Evolutionary conservation across 1,140 invertebrate genomes (phyloP), one percentile per base, ranked within the genome.

Genomic region (Drosophila lacertosa): DNA sequence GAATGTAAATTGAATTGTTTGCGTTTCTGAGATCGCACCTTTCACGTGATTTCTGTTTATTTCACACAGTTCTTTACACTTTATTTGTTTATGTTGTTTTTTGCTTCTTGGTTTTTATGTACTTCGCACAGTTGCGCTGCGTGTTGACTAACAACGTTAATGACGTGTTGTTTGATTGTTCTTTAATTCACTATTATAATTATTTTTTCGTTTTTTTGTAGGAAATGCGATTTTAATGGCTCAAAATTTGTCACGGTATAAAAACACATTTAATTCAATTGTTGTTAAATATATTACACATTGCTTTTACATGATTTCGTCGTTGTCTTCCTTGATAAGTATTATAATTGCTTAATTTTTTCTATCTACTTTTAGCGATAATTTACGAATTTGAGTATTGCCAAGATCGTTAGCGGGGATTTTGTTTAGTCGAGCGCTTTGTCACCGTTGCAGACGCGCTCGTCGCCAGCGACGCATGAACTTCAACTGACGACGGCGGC

Each of bases 401-500:
- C 48, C 55, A 45, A 39, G 62, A 75, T 72, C 69, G 63, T 73
- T 76, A 62, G 64, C 42, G 60, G 4, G 7, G 10, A 26, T 54
- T 47, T 42, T 33, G 18, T 5, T 7, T 18, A 11, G 5, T n/a
- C 0, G 18, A 39, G 29, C 39, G n/a, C n/a, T 54, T 65, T 42
- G 45, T 67, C 33, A 68, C 57, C 44, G 65, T 60, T 59, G 42
- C 44, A 54, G 35, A 72, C 68, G 62, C 68, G 68, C 62, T 51
- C 35, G 47, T 58, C 63, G 37, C 45, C 63, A 73, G 47, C 73
- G 73, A 73, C 73, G 73, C 69, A 63, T 73, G 57, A 76, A 76
- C 63, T 63, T 76, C 53, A 76, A 76, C 73, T 76, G 57, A 75
- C 33, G 32, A 15, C 35, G 29, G 24, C 50, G 29, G 26, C 35